A percentile compares a stretch with the other conserved stretches of the same genome.
phyloP scores from a whole-genome alignment of 2,113 vertebrate genomes.

The Rhagologus leucostigma region DNA sequence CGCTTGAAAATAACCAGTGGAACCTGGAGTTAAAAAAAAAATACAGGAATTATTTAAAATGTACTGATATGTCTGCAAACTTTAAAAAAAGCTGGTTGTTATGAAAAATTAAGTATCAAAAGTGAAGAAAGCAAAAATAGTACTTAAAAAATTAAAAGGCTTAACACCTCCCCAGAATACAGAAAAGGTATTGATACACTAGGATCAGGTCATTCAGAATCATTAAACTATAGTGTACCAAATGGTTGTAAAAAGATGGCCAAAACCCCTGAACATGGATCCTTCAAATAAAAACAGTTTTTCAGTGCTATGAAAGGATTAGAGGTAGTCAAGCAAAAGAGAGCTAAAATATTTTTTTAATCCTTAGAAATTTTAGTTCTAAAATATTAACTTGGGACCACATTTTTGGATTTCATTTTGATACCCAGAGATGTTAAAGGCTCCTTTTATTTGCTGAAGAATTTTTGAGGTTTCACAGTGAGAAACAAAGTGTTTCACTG shows the following conservation, averaged over 20 bases:
- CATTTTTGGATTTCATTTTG: background rate
- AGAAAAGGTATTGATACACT: background rate
- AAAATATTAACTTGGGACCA: background rate
- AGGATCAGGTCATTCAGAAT: background rate
- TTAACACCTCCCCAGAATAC: background rate
- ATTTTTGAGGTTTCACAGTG: background rate
- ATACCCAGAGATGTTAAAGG: background rate
- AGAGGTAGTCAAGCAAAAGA: background rate
- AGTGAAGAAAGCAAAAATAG: background rate
- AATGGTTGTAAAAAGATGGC: background rate
- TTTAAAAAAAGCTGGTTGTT: background rate
- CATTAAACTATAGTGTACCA: background rate
- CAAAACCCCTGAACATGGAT: background rate
- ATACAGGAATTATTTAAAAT: background rate
- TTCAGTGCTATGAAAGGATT: background rate
- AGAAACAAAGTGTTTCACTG: background rate
- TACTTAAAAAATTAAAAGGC: background rate
- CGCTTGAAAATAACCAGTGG: slow-evolving; percentile 95
- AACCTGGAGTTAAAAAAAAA: slow-evolving; percentile 72
- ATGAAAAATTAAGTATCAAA: background rate
- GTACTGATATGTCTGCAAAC: background rate
- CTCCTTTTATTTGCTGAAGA: background rate
- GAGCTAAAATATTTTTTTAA: background rate
- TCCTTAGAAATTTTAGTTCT: background rate
- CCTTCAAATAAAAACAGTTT: background rate